Evolutionary conservation across 2,113 vertebrate genomes (phyloP).

Genomic region (Gymnorhina tibicen): DNA sequence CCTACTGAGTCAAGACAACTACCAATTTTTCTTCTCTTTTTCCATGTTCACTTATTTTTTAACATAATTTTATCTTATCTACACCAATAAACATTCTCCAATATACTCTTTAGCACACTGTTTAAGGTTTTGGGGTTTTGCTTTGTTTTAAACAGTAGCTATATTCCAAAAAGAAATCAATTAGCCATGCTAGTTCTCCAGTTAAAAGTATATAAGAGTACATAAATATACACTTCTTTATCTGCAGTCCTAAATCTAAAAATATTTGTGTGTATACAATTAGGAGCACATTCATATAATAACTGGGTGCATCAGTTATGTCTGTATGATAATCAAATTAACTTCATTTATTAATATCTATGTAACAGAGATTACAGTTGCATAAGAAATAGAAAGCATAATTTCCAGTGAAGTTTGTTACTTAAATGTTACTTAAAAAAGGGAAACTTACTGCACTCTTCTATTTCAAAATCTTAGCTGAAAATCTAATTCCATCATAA

Average conservation of each 20-base stretch:
- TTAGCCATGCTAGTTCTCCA: neutral
- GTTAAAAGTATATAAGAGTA: neutral
- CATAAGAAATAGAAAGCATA: neutral
- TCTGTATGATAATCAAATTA: neutral
- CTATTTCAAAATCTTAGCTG: neutral
- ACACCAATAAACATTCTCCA: neutral
- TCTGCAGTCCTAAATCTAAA: neutral
- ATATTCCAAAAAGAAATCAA: neutral
- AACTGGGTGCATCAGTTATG: neutral
- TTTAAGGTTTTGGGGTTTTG: neutral
- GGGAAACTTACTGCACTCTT: neutral
- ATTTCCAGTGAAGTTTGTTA: neutral
- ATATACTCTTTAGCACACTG: neutral
- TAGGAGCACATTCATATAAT: neutral
- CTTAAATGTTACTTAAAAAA: neutral
- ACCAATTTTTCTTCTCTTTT: neutral
- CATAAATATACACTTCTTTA: neutral
- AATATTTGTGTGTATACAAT: neutral
- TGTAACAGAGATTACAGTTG: neutral
- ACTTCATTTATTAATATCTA: neutral
- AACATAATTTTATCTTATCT: neutral
- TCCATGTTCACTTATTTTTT: neutral
- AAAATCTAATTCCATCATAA: neutral
- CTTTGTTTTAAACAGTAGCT: neutral
- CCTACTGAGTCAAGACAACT: neutral